Evolutionary conservation across 2,888 invertebrate species (phyloP).

Genomic region (Acanthococcus lagerstroemiae): DNA sequence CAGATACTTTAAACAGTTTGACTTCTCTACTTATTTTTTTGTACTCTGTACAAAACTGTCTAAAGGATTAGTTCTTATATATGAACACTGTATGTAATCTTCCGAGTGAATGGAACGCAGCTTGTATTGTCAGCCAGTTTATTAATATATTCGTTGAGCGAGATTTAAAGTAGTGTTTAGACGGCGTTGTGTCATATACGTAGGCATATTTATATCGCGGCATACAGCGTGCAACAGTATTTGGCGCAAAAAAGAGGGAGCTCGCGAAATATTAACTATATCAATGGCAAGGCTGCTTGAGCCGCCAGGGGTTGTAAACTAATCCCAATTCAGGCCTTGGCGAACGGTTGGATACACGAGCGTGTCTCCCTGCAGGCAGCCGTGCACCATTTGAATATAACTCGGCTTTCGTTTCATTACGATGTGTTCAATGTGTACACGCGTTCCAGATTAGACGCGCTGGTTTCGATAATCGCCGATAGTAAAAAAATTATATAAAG

Average conservation of each 20-base stretch:
- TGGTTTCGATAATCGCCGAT: not conserved
- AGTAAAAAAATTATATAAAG: not conserved
- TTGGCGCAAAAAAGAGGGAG: not conserved
- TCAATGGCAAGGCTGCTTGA: not conserved
- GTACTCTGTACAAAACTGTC: too few relatives aligned
- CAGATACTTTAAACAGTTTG: too few relatives aligned
- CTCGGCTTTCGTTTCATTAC: constrained; percentile 27
- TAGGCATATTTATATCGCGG: not conserved
- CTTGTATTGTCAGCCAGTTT: too few relatives aligned
- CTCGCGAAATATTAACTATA: not conserved
- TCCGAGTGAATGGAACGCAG: too few relatives aligned
- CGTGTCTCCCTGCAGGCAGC: constrained; percentile 16
- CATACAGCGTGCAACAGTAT: not conserved
- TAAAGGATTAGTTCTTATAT: too few relatives aligned
- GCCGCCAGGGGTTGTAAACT: not conserved
- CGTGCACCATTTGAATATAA: constrained; percentile 2
- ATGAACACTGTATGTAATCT: too few relatives aligned
- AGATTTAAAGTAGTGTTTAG: too few relatives aligned
- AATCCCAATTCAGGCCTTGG: not conserved
- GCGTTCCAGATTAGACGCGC: constrained; percentile 8
- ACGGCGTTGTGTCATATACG: not conserved
- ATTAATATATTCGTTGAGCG: too few relatives aligned
- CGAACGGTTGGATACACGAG: not conserved
- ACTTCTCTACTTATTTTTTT: too few relatives aligned
- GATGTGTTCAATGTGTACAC: constrained; percentile 17